Conservation (phyloP, 2,113 vertebrate species). For the Sinosuthora webbiana region DNA sequence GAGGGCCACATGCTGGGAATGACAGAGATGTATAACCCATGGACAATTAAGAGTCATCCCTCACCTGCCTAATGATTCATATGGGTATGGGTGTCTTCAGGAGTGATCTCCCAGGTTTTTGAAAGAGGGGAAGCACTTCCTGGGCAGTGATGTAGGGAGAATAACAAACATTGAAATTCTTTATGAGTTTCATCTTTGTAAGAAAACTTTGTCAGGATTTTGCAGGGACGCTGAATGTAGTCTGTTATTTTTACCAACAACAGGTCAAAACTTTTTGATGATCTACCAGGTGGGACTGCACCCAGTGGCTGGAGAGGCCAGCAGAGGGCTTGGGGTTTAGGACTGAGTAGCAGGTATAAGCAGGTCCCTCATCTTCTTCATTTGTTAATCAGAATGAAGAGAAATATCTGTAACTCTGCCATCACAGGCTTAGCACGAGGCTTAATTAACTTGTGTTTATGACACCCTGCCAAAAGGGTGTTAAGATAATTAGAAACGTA, state of each 20-base stretch:
- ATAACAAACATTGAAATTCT: not conserved
- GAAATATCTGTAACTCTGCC: not conserved
- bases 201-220: not conserved
- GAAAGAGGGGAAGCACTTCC: not conserved
- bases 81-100: not conserved
- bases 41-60: not conserved
- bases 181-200: not conserved
- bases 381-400: not conserved
- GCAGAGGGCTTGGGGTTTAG: not conserved
- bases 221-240: rapidly evolving
- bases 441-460: constrained; percentile 8
- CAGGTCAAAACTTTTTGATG: not conserved
- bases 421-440: not conserved
- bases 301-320: not conserved
- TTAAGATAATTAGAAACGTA: not conserved
- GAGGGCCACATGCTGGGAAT: not conserved
- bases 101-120: not conserved
- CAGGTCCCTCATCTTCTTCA: not conserved
- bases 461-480: not conserved
- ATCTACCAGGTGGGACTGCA: not conserved
- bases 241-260: not conserved
- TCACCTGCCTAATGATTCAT: not conserved
- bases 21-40: not conserved
- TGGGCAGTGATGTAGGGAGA: not conserved
- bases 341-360: not conserved